phyloP scores from a whole-genome alignment of 2,797 vertebrate genomes.

The Setipinna tenuifilis region DNA sequence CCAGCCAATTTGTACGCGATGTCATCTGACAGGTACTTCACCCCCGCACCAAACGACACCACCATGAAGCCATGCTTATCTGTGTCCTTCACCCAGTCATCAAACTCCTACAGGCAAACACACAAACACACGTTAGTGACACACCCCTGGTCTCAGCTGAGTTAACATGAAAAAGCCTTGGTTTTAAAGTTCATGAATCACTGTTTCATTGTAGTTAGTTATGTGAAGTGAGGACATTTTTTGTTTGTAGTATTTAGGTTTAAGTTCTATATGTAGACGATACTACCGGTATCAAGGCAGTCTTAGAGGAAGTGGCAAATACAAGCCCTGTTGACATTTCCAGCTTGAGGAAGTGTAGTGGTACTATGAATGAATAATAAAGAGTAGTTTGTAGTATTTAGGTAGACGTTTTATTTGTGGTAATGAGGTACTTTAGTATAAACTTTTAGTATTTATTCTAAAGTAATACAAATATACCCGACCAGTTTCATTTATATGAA shows the following conservation, averaged over 20 bases:
- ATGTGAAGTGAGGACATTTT: too few relatives aligned
- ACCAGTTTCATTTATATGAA: too few relatives aligned
- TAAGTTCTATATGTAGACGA: too few relatives aligned
- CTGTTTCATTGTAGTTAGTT: too few relatives aligned
- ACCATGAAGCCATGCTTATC: conserved; percentile 92
- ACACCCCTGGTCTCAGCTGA: not conserved
- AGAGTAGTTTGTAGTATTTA: too few relatives aligned
- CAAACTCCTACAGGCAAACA: conserved; percentile 81
- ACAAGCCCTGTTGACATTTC: not conserved
- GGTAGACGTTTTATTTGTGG: too few relatives aligned
- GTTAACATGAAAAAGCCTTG: too few relatives aligned
- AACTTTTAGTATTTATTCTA: too few relatives aligned
- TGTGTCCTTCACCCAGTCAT: conserved; percentile 87
- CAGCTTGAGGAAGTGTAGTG: not conserved
- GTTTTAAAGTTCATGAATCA: too few relatives aligned
- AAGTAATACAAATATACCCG: too few relatives aligned
- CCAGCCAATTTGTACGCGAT: conserved; percentile 91
- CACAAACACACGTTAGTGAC: conserved; percentile 23
- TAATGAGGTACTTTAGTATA: too few relatives aligned
- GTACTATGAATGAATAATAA: not conserved
- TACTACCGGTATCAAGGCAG: not conserved
- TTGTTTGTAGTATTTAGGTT: too few relatives aligned
- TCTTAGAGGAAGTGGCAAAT: not conserved
- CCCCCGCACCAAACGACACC: conserved; percentile 96
- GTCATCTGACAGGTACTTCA: conserved; percentile 95